These are phyloP conservation scores for Xestia xanthographa DNA, from an alignment of 2,888 invertebrate genomes.

Conservation along the genomic window DNA sequence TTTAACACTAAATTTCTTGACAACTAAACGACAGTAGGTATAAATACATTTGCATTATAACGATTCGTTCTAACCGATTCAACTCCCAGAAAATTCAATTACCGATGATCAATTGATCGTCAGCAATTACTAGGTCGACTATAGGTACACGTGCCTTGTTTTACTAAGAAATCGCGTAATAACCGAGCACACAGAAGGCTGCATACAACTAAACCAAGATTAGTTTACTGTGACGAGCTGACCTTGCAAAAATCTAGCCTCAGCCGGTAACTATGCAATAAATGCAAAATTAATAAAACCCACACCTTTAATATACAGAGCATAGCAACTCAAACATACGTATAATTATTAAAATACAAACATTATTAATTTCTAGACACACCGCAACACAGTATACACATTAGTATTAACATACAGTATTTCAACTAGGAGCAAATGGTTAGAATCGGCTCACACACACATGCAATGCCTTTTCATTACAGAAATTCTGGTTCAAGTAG, in stretches of 20 bases:
- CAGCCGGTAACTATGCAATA: not conserved
- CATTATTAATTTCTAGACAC: constrained; percentile 13
- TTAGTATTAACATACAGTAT: not conserved
- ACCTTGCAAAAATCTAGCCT: constrained; percentile 7
- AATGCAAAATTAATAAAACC: constrained; percentile 6
- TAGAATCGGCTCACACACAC: not conserved
- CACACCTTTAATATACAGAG: not conserved
- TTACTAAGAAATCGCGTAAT: not conserved
- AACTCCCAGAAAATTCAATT: constrained; percentile 30
- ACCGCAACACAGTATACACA: not conserved
- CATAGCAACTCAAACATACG: constrained; percentile 9
- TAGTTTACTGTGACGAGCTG: not conserved
- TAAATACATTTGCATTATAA: not conserved
- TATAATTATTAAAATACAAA: constrained; percentile 20
- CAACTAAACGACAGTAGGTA: not conserved
- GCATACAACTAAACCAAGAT: not conserved
- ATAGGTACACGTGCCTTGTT: not conserved
- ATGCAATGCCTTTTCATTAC: not conserved
- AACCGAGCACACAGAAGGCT: not conserved
- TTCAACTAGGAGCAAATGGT: not conserved
- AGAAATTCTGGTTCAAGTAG: not conserved
- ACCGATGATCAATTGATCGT: not conserved
- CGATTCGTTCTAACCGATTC: constrained; percentile 42
- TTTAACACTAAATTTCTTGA: not conserved
- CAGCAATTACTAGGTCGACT: not conserved